Evolutionary conservation across 2,888 invertebrate genomes (phyloP).

Genomic region (Ecliptopera silaceata): DNA sequence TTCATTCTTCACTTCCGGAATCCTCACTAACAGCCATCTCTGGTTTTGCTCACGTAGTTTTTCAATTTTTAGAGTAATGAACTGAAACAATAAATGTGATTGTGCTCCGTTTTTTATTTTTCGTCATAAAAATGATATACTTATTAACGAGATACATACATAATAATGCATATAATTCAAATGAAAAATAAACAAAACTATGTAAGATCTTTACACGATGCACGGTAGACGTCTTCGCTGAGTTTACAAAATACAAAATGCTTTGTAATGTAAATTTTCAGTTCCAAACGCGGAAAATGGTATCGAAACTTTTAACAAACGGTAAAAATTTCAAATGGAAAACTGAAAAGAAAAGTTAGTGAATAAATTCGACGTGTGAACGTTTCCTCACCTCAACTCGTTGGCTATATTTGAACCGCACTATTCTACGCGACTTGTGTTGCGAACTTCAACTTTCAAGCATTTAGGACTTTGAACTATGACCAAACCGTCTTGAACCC

Average conservation of each 20-base stretch:
- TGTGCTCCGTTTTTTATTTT: too few relatives aligned
- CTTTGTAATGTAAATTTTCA: slow-evolving; percentile 20
- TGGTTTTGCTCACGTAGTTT: background rate
- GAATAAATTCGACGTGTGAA: slow-evolving; percentile 13
- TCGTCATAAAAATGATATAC: too few relatives aligned
- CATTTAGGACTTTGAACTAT: too few relatives aligned
- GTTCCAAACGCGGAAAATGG: slow-evolving; percentile 14
- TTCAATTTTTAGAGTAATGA: too few relatives aligned
- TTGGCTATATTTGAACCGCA: background rate
- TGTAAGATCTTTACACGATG: too few relatives aligned
- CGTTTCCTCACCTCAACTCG: slow-evolving; percentile 12
- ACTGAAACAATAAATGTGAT: too few relatives aligned
- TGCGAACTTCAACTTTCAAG: slow-evolving; percentile 33
- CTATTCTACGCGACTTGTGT: background rate
- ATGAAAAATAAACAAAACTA: too few relatives aligned
- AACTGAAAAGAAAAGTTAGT: slow-evolving; percentile 26
- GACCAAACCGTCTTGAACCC: too few relatives aligned
- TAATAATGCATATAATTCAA: too few relatives aligned
- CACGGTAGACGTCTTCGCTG: too few relatives aligned
- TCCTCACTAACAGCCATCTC: background rate
- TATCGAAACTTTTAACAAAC: slow-evolving; percentile 27
- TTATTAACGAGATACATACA: too few relatives aligned
- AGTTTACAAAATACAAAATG: slow-evolving; percentile 11
- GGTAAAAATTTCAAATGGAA: slow-evolving; percentile 23
- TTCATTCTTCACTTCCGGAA: slow-evolving; percentile 9